Percentiles rank a stretch among this genome's conserved stretches.
Evolutionary conservation across 2,113 vertebrate genomes (phyloP).

Genomic region (Meleagris gallopavo): DNA sequence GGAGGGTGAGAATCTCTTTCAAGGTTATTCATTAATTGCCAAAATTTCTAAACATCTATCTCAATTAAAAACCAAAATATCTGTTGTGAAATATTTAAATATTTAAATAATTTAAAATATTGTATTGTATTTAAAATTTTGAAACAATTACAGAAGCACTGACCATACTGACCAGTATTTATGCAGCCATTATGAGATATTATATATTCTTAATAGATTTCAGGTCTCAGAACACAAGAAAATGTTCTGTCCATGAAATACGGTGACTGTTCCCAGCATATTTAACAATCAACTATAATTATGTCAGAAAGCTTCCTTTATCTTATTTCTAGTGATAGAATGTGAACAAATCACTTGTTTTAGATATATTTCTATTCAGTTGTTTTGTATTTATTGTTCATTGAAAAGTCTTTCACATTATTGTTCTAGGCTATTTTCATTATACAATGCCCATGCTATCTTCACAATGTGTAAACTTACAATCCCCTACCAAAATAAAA

Average conservation of each 20-base stretch:
- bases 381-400: neutral
- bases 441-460: neutral
- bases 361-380: neutral
- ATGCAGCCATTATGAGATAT: neutral
- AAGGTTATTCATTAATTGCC: neutral
- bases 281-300: neutral
- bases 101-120: neutral
- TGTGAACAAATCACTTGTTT: neutral
- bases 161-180: neutral
- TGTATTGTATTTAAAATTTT: neutral
- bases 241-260: neutral
- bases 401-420: neutral
- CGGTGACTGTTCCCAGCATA: neutral
- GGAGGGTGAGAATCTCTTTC: no score
- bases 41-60: neutral
- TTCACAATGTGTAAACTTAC: neutral
- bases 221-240: neutral
- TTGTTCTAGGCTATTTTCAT: neutral
- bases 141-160: neutral
- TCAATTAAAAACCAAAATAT: neutral
- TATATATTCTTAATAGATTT: neutral
- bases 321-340: neutral
- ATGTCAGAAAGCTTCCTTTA: neutral
- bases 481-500: neutral
- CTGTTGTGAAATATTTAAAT: neutral